Conservation (phyloP, 2,888 invertebrate species). For the Drosophila siamana region DNA sequence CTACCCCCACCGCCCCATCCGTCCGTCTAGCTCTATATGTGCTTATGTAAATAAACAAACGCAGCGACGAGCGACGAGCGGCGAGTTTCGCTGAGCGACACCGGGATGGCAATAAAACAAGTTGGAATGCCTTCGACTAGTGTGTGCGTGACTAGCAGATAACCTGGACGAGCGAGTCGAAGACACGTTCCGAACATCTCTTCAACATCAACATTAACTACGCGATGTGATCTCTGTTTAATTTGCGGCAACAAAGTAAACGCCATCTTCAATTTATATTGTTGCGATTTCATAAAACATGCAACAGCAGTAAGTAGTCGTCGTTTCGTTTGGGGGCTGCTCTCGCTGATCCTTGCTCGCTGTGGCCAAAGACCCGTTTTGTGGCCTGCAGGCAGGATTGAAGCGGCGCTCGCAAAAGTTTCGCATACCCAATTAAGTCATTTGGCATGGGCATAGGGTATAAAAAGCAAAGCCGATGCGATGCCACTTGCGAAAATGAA, state of each 20-base stretch:
- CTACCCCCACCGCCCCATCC: too few species aligned
- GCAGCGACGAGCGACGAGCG: slow-evolving; percentile 46
- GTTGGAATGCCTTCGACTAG: slow-evolving; percentile 4
- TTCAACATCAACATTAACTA: not conserved
- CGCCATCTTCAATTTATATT: not conserved
- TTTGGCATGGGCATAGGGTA: slow-evolving; percentile 18
- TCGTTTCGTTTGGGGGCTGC: too few species aligned
- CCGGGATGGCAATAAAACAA: slow-evolving; percentile 67
- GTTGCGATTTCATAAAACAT: not conserved
- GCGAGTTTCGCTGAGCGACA: slow-evolving; percentile 53
- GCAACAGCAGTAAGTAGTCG: too few species aligned
- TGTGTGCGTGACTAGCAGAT: slow-evolving; percentile 18
- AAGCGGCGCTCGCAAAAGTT: not conserved
- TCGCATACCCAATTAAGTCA: not conserved
- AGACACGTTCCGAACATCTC: not conserved
- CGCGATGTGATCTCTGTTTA: slow-evolving; percentile 2
- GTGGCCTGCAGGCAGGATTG: not conserved
- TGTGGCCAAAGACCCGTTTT: too few species aligned
- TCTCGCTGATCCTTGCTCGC: too few species aligned
- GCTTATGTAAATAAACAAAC: slow-evolving; percentile 73
- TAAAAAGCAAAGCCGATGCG: slow-evolving; percentile 56
- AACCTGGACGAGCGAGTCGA: not conserved
- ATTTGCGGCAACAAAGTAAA: slow-evolving; percentile 4
- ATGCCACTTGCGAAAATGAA: slow-evolving; percentile 77
- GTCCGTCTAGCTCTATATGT: slow-evolving; percentile 43